Evolutionary conservation across 2,113 vertebrate genomes (phyloP).

Genomic region (Macheiramphus alcinus): DNA sequence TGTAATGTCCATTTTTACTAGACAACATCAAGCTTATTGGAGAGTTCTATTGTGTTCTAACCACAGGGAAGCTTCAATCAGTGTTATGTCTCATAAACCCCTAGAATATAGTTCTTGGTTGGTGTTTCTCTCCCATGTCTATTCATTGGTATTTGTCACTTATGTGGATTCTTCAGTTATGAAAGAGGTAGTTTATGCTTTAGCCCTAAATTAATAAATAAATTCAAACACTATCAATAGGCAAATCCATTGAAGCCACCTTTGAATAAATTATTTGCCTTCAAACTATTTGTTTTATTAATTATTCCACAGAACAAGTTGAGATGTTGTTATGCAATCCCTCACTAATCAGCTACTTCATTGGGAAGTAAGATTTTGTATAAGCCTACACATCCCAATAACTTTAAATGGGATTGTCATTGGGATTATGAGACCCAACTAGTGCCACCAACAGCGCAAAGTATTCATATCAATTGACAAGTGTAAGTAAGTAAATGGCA

Average conservation of each 20-base stretch:
- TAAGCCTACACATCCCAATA: neutral
- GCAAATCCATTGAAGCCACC: neutral
- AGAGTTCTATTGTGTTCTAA: neutral
- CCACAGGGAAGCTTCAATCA: neutral
- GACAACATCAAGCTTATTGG: neutral
- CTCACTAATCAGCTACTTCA: neutral
- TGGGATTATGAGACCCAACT: neutral
- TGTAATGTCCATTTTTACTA: neutral
- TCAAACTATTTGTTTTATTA: neutral
- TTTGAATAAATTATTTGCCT: neutral
- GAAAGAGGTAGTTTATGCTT: neutral
- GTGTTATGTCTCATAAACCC: neutral
- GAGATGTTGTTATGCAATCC: neutral
- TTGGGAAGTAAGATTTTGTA: neutral
- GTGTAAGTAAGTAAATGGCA: neutral
- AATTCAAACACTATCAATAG: neutral
- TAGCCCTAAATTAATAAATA: neutral
- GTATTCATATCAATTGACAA: neutral
- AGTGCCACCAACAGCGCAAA: neutral
- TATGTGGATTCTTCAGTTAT: neutral
- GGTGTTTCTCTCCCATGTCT: neutral
- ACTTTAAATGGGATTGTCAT: neutral
- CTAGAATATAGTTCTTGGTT: neutral
- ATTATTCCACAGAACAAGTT: neutral
- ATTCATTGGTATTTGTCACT: neutral